Base-by-base conservation (phyloP, 2,113 vertebrate genomes). In the Lepisosteus oculatus region DNA sequence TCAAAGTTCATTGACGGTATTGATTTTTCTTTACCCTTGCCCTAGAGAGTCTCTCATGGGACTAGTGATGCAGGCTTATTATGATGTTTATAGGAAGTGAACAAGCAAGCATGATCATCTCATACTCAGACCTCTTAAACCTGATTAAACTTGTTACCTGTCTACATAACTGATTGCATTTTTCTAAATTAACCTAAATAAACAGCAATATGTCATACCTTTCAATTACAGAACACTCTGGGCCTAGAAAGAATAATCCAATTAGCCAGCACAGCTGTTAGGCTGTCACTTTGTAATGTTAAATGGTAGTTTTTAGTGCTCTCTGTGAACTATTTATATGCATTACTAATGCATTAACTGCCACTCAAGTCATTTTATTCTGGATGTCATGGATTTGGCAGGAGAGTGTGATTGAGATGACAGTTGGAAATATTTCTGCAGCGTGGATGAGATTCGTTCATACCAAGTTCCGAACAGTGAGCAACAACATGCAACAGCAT, bases 121-220 rank as follows among this genome's bases (percentile, higher is more conserved):
- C 5, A 59, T n/a, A 17, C 43, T 14, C 67, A 29, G 8, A 43
- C 15, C 42, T 43, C 57, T 9, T 8, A 61, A 70, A 70, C 57
- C 3, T 44, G 13, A 61, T 73, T 73, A 69, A 8, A 43, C 55
- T 41, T n/a, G 55, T 8, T 57, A 67, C 51, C 70, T 66, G 64
- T 66, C 63, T 55, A 57, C 47, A 69, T 55, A 55, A 42, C 17
- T 69, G 13, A 59, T 65, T 41, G 41, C 13, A 13, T 69, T 15
- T 61, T 41, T 69, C 17, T 8, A 61, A 11, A 65, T 55, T 82
- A 83, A 85, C 81, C 80, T 83, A 84, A 85, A 84, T 77, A 85
- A 77, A 70, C 72, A 59, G 61, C 70, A 65, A 11, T 57, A 55
- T 59, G 71, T 65, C 63, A 15, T n/a, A 55, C 6, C 41, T 45